Percentiles rank a stretch among this genome's conserved stretches.
phyloP scores from a whole-genome alignment of 2,888 invertebrate genomes.

The Archaeoteleia sp. region DNA sequence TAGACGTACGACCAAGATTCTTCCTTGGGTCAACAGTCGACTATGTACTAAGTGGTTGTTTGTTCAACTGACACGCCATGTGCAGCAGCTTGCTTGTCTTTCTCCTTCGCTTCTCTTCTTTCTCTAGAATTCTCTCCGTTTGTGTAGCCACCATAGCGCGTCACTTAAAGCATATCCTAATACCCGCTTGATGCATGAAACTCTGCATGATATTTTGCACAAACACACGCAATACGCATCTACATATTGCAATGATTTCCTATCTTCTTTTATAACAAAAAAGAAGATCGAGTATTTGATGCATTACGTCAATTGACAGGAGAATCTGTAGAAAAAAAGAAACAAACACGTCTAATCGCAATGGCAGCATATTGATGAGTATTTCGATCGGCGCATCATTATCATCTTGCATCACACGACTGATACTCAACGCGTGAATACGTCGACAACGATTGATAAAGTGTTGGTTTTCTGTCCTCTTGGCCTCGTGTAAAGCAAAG shows the following conservation, averaged over 20 bases:
- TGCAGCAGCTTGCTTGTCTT: slow-evolving; percentile 30
- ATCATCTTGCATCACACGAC: slow-evolving; percentile 26
- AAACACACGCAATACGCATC: slow-evolving; percentile 25
- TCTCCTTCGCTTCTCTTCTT: slow-evolving; percentile 31
- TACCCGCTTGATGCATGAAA: slow-evolving; percentile 15
- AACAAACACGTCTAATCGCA: slow-evolving; percentile 14
- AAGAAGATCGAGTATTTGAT: slow-evolving; percentile 4
- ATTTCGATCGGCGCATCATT: slow-evolving; percentile 29
- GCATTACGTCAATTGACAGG: slow-evolving; percentile 6
- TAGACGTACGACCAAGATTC: slow-evolving; percentile 12
- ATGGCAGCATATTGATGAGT: slow-evolving; percentile 34
- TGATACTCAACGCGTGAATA: slow-evolving; percentile 39
- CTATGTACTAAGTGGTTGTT: slow-evolving; percentile 31
- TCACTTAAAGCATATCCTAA: slow-evolving; percentile 14
- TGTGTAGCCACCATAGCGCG: slow-evolving; percentile 21
- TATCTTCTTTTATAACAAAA: no score
- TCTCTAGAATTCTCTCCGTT: slow-evolving; percentile 22
- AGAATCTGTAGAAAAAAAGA: slow-evolving; percentile 6
- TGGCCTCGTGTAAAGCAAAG: slow-evolving; percentile 32
- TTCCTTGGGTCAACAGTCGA: slow-evolving; percentile 27
- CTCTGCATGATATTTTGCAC: slow-evolving; percentile 16
- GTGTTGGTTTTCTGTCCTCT: slow-evolving; percentile 50
- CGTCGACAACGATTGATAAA: slow-evolving; percentile 48
- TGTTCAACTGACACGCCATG: slow-evolving; percentile 34
- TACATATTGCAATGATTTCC: no score